Base-by-base conservation (phyloP, 2,797 vertebrate genomes). In the Tiaroga cobitis region DNA sequence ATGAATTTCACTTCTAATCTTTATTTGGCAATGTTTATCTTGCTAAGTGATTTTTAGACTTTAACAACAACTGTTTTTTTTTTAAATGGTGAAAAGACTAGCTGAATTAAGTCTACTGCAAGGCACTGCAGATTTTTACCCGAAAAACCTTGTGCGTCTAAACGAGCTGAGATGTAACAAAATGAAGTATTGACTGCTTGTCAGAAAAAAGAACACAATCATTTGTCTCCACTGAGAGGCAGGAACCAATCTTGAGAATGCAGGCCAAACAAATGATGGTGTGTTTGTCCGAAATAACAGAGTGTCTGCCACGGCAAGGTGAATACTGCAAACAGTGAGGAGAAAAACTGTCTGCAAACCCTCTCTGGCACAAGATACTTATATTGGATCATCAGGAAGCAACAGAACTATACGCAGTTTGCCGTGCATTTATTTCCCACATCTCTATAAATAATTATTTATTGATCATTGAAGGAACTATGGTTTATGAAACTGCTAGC, bases 131-230 rank as follows among this genome's bases (percentile, higher is more conserved):
- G 29, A 43, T 37, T 13, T 46, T 63, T 63, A 18, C 61, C 37
- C 26, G 1, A 54, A 73, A 37, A 76, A 43, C 32, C 61, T 46
- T 63, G 18, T 11, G 41, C 2, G 26, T 73, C 76, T 68, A 19
- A 39, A 80, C 18, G 15, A 67, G 74, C 74, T 72, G 68, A 54
- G 59, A 89, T 88, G 87, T 88, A 88, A 90, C 84, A 85, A 85
- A 91, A 93, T 89, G 77, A 92, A 85, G 63, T 91, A 93, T 91
- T 90, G 91, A 92, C 85, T 89, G 87, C 43, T 87, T 90, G 90
- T 91, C 92, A 69, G 81, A 68, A 88, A 87, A 88, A 83, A 83
- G 88, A 91, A 92, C 90, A 92, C 73, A 90, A 91, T 93, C 89
- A 90, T 88, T 90, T 85, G 90, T 90, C 86, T 84, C 37, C 67